Evolutionary conservation across 2,888 invertebrate species (phyloP).

Genomic region (Eucera pruinosa): DNA sequence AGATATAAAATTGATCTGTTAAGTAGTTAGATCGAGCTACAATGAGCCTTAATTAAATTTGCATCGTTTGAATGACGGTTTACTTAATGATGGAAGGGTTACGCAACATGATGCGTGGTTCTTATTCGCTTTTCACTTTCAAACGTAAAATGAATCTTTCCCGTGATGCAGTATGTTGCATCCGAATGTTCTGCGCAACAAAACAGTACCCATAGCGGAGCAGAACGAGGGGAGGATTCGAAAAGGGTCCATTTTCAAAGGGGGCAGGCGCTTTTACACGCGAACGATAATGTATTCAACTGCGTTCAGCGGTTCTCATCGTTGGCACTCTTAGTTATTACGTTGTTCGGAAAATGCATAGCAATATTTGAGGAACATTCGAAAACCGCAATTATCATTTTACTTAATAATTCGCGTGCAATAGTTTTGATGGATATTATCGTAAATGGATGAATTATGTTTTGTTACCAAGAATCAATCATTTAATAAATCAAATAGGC

Average conservation of each 20-base stretch:
- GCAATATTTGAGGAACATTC: no score
- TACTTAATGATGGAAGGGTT: neutral
- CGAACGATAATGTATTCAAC: conserved; percentile 54
- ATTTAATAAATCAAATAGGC: no score
- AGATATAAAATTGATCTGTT: no score
- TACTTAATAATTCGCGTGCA: no score
- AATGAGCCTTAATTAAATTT: no score
- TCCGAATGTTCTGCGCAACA: conserved; percentile 35
- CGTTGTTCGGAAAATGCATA: no score
- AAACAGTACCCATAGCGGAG: conserved; percentile 32
- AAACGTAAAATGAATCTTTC: neutral
- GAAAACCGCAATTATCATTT: neutral
- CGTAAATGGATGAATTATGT: no score
- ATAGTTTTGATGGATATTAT: no score
- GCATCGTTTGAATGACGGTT: no score
- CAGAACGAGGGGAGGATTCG: conserved; percentile 39
- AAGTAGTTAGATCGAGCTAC: no score
- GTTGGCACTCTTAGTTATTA: neutral
- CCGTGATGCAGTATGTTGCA: neutral
- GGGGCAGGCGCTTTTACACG: conserved; percentile 30
- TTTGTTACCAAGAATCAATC: no score
- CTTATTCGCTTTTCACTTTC: conserved; percentile 10
- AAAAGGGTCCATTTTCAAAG: conserved; percentile 60
- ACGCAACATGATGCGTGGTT: neutral
- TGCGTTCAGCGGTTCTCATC: conserved; percentile 56